These are phyloP conservation scores for Pachypanchax playfairii DNA, from an alignment of 2,113 vertebrate genomes.

Conservation along the genomic window DNA sequence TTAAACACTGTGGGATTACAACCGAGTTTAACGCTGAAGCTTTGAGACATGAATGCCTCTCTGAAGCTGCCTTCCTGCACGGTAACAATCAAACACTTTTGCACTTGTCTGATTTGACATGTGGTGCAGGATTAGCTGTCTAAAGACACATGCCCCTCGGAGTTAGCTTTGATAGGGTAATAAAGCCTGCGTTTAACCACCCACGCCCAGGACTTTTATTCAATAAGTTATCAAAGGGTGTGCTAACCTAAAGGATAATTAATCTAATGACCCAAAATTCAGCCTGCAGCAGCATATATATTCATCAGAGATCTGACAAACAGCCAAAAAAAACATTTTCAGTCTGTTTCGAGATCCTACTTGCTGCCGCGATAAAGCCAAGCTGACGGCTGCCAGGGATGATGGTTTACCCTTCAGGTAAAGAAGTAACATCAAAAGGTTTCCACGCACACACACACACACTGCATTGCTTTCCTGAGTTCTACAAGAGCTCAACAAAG, in stretches of 20 bases:
- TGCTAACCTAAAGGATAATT: not conserved
- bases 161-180: constrained; percentile 28
- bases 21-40: constrained; percentile 50
- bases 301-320: constrained; percentile 12
- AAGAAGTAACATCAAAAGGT: constrained; percentile 58
- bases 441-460: constrained; percentile 11
- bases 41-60: constrained; percentile 27
- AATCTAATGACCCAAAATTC: constrained; percentile 28
- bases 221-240: constrained; percentile 34
- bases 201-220: constrained; percentile 1
- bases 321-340: constrained; percentile 32
- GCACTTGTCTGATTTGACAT: constrained; percentile 20
- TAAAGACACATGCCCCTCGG: constrained; percentile 50
- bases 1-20: constrained; percentile 64
- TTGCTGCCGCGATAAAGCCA: constrained; percentile 21
- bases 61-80: constrained; percentile 35
- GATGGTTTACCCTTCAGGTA: constrained; percentile 52
- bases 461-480: constrained; percentile 10
- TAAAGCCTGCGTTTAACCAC: constrained; percentile 28
- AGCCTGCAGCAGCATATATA: constrained; percentile 28
- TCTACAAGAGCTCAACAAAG: constrained; percentile 47
- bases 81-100: constrained; percentile 35
- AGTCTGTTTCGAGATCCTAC: constrained; percentile 52
- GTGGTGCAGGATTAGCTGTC: constrained; percentile 30
- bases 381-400: constrained; percentile 2